Percentiles rank a stretch among this genome's conserved stretches.
phyloP scores from a whole-genome alignment of 2,888 invertebrate species.

The Cephonodes hylas region DNA sequence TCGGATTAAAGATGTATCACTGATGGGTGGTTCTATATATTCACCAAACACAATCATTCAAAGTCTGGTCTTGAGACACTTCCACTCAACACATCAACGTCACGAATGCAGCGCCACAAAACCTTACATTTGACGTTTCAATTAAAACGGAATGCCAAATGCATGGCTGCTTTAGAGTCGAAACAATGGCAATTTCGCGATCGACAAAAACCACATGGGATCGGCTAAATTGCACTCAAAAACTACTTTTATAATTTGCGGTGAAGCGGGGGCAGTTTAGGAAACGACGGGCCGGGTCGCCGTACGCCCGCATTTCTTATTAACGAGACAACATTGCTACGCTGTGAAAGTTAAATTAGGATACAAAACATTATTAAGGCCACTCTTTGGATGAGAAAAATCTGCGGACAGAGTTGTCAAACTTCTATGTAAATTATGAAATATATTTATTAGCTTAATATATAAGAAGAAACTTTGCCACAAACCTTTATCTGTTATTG shows the following conservation, averaged over 20 bases:
- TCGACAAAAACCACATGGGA: slow-evolving; percentile 35
- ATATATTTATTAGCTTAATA: too few relatives aligned
- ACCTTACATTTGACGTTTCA: slow-evolving; percentile 14
- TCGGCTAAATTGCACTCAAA: slow-evolving; percentile 32
- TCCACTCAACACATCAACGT: background rate
- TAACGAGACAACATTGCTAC: slow-evolving; percentile 32
- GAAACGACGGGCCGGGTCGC: slow-evolving; percentile 23
- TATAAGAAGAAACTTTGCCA: too few relatives aligned
- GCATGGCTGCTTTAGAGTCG: slow-evolving; percentile 18
- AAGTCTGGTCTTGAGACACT: background rate
- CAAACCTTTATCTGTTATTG: too few relatives aligned
- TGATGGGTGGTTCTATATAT: too few relatives aligned
- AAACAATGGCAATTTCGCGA: slow-evolving; percentile 43
- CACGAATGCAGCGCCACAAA: background rate
- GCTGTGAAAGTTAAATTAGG: slow-evolving; percentile 30
- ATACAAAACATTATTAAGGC: slow-evolving; percentile 1
- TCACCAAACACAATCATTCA: too few relatives aligned
- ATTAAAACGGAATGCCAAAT: slow-evolving; percentile 40
- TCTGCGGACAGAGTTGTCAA: background rate
- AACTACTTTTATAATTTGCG: slow-evolving; percentile 55
- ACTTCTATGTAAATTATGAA: background rate
- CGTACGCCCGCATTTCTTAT: slow-evolving; percentile 37
- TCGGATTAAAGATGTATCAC: too few relatives aligned
- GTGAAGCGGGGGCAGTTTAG: slow-evolving; percentile 28
- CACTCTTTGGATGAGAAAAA: background rate